A percentile compares a stretch with the other conserved stretches of the same genome.
Evolutionary conservation across 2,113 vertebrate genomes (phyloP).

Genomic region (Grus americana): DNA sequence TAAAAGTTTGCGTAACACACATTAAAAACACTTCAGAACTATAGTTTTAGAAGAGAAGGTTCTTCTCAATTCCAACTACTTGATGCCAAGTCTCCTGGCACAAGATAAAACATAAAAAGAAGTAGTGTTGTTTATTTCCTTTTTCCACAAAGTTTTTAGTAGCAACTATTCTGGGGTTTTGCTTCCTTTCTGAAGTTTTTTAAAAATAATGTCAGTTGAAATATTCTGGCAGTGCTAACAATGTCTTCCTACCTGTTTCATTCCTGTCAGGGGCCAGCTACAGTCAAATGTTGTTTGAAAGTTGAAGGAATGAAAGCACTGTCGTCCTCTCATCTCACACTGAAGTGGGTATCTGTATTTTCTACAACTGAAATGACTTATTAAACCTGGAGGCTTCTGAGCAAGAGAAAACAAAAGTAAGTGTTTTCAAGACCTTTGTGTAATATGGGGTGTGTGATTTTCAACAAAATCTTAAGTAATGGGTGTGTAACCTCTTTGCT

Average conservation of each 20-base stretch:
- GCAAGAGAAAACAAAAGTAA: not conserved
- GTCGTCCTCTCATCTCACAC: not conserved
- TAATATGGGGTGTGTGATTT: not conserved
- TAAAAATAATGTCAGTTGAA: not conserved
- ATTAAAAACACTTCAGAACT: not conserved
- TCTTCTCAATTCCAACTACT: not conserved
- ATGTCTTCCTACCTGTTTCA: not conserved
- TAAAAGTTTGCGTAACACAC: not conserved
- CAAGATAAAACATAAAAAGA: not conserved
- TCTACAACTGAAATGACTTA: not conserved
- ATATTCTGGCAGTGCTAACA: not conserved
- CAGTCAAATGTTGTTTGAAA: not conserved
- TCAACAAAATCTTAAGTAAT: not conserved
- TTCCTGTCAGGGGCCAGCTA: not conserved
- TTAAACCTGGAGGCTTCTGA: not conserved
- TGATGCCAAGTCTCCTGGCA: not conserved
- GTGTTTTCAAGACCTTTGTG: not conserved
- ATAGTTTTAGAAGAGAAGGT: not conserved
- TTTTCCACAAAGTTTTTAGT: not conserved
- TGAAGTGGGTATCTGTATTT: not conserved
- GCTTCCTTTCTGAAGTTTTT: not conserved
- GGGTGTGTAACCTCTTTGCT: rapidly evolving
- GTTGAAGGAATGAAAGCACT: not conserved
- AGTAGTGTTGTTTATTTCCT: not conserved
- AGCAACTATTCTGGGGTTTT: not conserved